Base-by-base conservation (phyloP, 2,113 vertebrate species). In the Passer montanus region DNA sequence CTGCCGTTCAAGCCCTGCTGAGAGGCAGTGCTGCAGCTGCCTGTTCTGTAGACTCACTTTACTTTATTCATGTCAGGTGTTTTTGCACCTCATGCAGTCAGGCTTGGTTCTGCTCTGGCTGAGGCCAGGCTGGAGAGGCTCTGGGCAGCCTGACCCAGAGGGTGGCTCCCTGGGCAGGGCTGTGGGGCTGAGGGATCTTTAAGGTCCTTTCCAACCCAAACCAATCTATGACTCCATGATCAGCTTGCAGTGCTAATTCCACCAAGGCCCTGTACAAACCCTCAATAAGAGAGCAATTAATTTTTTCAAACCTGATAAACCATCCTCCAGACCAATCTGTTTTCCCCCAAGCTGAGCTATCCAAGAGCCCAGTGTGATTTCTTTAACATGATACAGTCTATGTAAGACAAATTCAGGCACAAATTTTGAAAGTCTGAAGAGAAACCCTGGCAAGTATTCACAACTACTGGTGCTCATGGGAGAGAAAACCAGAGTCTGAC, bases 401-500 rank as follows among this genome's bases (percentile, higher is more conserved):
- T 2, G 0, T 12, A 84, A 47, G 39, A 62, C 16, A 70, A 59
- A 37, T 76, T 73, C 28, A 20, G 37, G 43, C 69, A 58, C 64
- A 46, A 74, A 59, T 91, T 92, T 79, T 44, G 22, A 67, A 84
- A 66, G 64, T 39, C 77, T 87, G 74, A 94, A 24, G 77, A 64
- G 75, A 95, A 92, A 75, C 84, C 62, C 68, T 92, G 80, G 30
- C 63, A 69, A 89, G 50, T 27, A 27, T 26, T 84, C 69, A 84
- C 58, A 82, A 52, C 79, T 76, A 14, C 75, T 93, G 24, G 55
- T 78, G 37, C 84, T 78, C 91, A 58, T 49, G 72, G 81, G 73
- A 93, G 59, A 89, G 74, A 70, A 83, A 94, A 81, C 52, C 75
- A 86, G 27, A 46, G 66, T 81, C 88, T 89, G 93, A 89, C 68